Conservation (phyloP, 2,888 invertebrate species). For the Netelia melanura region DNA sequence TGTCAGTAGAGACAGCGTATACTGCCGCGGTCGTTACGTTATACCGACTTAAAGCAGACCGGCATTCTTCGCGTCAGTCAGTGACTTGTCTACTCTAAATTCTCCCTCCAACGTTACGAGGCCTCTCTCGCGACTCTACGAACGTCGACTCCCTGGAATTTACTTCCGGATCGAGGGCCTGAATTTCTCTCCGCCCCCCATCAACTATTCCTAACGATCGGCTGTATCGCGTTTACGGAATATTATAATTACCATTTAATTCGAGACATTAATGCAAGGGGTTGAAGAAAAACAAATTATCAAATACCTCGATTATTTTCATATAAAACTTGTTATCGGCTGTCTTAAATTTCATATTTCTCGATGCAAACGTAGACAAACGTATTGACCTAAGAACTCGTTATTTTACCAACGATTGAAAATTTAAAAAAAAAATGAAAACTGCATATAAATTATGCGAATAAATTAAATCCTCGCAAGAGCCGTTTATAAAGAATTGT, state of each 20-base stretch:
- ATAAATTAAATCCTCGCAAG: slow-evolving; percentile 41
- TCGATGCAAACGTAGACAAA: background rate
- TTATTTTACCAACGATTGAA: background rate
- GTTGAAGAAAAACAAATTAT: no score
- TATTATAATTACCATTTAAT: background rate
- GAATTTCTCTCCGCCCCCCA: slow-evolving; percentile 12
- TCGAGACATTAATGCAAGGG: background rate
- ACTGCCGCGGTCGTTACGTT: slow-evolving; percentile 2
- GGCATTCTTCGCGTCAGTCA: slow-evolving; percentile 40
- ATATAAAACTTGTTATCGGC: no score
- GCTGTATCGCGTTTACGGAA: slow-evolving; percentile 1
- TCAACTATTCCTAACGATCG: background rate
- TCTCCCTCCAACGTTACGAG: slow-evolving; percentile 26
- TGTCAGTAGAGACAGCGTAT: slow-evolving; percentile 12
- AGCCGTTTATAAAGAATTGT: slow-evolving; percentile 54
- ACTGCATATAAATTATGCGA: slow-evolving; percentile 2
- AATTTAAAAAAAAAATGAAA: background rate
- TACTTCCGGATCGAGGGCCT: slow-evolving; percentile 56
- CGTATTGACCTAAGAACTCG: background rate
- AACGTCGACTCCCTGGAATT: slow-evolving; percentile 44
- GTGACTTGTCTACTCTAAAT: slow-evolving; percentile 41
- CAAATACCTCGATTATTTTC: no score
- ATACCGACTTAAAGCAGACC: slow-evolving; percentile 1
- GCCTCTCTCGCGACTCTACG: background rate
- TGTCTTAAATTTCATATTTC: background rate